These are phyloP conservation scores for Trissoscelio sp. DNA, from an alignment of 2,888 invertebrate genomes.

Conservation along the genomic window DNA sequence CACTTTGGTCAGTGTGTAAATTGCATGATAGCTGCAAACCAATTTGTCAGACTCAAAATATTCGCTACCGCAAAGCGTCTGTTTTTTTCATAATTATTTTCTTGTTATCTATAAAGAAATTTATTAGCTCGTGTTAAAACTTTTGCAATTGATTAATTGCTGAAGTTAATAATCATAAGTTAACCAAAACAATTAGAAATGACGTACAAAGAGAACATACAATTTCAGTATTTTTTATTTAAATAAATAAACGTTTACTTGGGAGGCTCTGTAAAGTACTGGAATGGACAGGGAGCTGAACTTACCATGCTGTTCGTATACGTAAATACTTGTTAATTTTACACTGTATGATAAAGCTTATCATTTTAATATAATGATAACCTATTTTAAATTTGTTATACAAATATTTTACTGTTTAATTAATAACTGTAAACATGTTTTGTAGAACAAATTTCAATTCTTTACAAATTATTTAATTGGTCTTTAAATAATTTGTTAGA, in stretches of 20 bases:
- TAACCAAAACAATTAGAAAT: not conserved
- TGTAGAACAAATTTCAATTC: too few relatives aligned
- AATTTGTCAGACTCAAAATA: not conserved
- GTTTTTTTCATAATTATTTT: not conserved
- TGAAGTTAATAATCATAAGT: not conserved
- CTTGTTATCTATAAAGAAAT: not conserved
- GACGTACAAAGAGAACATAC: too few relatives aligned
- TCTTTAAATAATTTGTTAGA: not conserved
- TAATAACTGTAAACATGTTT: too few relatives aligned
- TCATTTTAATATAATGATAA: too few relatives aligned
- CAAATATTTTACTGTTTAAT: too few relatives aligned
- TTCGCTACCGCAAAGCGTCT: not conserved
- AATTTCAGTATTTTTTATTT: not conserved
- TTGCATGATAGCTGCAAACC: too few relatives aligned
- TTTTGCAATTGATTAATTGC: not conserved
- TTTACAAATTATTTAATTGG: too few relatives aligned
- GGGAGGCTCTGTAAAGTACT: too few relatives aligned
- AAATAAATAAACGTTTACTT: too few relatives aligned
- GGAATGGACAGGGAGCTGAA: not conserved
- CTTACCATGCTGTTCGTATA: conserved; percentile 1
- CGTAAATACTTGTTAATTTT: conserved; percentile 3
- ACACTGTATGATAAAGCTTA: too few relatives aligned
- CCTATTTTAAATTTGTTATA: too few relatives aligned
- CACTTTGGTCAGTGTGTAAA: too few relatives aligned
- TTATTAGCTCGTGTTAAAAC: not conserved